phyloP scores from a whole-genome alignment of 2,888 invertebrate species.

The Euplagia quadripunctaria region DNA sequence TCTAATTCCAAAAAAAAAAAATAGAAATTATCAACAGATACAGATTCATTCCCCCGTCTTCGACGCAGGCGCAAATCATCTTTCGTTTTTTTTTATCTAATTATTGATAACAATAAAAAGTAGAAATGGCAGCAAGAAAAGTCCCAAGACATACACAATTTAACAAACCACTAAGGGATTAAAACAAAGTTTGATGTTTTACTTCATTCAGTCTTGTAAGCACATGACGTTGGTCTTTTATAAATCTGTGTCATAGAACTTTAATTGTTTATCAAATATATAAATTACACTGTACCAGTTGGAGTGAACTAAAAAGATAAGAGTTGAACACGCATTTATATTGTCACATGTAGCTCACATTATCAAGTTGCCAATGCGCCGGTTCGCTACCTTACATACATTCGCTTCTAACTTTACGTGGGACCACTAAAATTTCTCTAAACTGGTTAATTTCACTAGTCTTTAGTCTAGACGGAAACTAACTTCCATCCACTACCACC shows the following conservation, averaged over 20 bases:
- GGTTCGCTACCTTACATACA: conserved; percentile 63
- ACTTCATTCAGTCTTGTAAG: not conserved
- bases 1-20: no score
- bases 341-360: conserved; percentile 5
- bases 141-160: not conserved
- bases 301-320: not conserved
- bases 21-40: no score
- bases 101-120: not conserved
- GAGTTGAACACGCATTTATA: not conserved
- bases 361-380: conserved; percentile 77
- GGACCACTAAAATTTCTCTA: conserved; percentile 79
- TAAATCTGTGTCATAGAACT: not conserved
- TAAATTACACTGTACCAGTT: not conserved
- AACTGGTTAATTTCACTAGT: conserved; percentile 79
- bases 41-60: no score
- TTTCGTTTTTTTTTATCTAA: not conserved
- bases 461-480: conserved; percentile 79
- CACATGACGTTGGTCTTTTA: not conserved
- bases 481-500: conserved; percentile 65
- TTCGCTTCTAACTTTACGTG: conserved; percentile 69
- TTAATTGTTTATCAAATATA: not conserved
- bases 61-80: no score
- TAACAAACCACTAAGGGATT: not conserved
- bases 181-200: not conserved
- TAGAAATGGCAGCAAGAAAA: not conserved